These are phyloP conservation scores for Coluber constrictor DNA, from an alignment of 2,797 vertebrate species.

Conservation along the genomic window DNA sequence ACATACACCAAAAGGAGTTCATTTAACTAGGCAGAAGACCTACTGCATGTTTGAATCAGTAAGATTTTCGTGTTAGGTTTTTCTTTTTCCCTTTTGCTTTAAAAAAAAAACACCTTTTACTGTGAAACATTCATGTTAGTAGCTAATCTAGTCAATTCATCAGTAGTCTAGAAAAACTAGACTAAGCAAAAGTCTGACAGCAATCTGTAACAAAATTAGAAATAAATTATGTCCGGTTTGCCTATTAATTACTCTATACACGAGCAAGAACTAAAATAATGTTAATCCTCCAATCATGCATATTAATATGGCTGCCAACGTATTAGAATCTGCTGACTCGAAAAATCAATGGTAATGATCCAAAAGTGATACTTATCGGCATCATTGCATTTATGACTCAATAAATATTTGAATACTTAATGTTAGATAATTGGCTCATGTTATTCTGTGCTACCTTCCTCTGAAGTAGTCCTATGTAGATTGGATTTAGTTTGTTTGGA, in stretches of 20 bases:
- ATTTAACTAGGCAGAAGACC: neutral
- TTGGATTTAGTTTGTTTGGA: neutral
- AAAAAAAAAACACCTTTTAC: neutral
- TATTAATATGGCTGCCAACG: neutral
- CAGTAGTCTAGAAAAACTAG: neutral
- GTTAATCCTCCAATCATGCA: neutral
- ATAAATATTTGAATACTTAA: neutral
- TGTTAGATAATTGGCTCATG: neutral
- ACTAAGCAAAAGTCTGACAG: neutral
- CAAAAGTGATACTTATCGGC: neutral
- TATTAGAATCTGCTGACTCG: constrained; percentile 11
- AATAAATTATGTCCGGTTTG: neutral
- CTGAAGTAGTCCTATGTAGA: neutral
- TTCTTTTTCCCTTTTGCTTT: neutral
- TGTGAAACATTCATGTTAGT: neutral
- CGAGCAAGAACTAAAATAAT: neutral
- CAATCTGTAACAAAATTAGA: neutral
- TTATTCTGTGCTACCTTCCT: neutral
- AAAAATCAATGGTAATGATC: neutral
- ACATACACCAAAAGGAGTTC: neutral
- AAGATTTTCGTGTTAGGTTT: neutral
- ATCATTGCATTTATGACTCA: neutral
- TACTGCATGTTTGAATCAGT: neutral
- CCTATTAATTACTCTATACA: neutral
- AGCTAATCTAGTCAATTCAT: neutral